These are phyloP conservation scores for Bufotes viridis DNA, from an alignment of 2,797 vertebrate genomes.

Conservation along the genomic window DNA sequence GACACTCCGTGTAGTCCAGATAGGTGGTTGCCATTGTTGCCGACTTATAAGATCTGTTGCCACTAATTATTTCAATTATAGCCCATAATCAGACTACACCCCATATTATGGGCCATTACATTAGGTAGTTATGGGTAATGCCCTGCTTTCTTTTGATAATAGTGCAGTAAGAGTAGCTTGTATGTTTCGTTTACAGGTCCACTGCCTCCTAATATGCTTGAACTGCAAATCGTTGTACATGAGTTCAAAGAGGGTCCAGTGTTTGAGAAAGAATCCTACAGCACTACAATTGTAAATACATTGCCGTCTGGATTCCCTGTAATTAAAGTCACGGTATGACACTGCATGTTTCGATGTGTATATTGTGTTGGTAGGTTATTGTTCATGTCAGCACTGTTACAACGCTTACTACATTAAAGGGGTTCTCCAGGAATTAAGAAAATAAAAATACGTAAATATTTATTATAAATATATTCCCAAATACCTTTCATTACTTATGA, in stretches of 20 bases:
- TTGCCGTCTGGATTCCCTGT: slow-evolving; percentile 72
- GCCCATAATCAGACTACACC: too few relatives aligned
- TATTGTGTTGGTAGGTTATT: neutral
- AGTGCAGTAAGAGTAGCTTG: neutral
- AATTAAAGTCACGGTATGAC: slow-evolving; percentile 74
- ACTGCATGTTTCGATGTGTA: neutral
- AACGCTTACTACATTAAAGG: too few relatives aligned
- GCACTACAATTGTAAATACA: slow-evolving; percentile 71
- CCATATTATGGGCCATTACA: neutral
- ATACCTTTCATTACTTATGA: too few relatives aligned
- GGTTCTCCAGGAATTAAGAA: too few relatives aligned
- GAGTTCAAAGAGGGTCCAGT: slow-evolving; percentile 74
- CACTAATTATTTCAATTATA: too few relatives aligned
- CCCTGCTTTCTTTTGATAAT: neutral
- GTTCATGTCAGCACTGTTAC: too few relatives aligned
- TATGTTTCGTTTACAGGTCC: slow-evolving; percentile 45
- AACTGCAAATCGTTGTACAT: slow-evolving; percentile 58
- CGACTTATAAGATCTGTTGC: neutral
- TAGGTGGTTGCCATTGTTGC: neutral
- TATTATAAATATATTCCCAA: too few relatives aligned
- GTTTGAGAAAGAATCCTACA: slow-evolving; percentile 68
- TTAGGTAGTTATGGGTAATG: neutral
- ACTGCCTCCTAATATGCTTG: slow-evolving; percentile 62
- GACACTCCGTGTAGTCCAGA: neutral
- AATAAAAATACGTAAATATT: too few relatives aligned